These are phyloP conservation scores for Pelusios castaneus DNA, from an alignment of 2,113 vertebrate genomes.

Conservation along the genomic window DNA sequence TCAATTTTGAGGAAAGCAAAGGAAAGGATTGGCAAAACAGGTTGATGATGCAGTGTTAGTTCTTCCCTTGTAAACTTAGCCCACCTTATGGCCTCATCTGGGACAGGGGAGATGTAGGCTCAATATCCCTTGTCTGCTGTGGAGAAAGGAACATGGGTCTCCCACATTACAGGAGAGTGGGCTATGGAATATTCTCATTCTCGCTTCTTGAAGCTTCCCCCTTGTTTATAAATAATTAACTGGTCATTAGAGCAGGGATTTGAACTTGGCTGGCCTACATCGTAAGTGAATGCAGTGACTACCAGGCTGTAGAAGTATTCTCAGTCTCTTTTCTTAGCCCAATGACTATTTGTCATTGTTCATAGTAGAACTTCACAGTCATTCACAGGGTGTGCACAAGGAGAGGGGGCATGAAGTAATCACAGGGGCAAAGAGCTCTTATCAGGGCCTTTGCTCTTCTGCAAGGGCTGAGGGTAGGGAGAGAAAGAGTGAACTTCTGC, in stretches of 20 bases:
- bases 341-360: too few species aligned
- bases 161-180: not conserved
- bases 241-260: not conserved
- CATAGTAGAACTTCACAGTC: not conserved
- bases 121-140: too few species aligned
- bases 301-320: too few species aligned
- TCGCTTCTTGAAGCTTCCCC: not conserved
- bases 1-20: not conserved
- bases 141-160: not conserved
- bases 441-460: too few species aligned
- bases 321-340: too few species aligned
- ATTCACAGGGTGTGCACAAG: not conserved
- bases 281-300: too few species aligned
- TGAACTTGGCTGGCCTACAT: not conserved
- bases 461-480: too few species aligned
- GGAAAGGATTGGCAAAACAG: not conserved
- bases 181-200: not conserved
- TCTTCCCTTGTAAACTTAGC: not conserved
- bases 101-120: too few species aligned
- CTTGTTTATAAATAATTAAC: not conserved
- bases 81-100: not conserved
- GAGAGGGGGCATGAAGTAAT: too few species aligned
- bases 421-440: too few species aligned
- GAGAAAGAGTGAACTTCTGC: too few species aligned
- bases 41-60: not conserved